phyloP scores from a whole-genome alignment of 2,888 invertebrate genomes.

The Brassicogethes aeneus region DNA sequence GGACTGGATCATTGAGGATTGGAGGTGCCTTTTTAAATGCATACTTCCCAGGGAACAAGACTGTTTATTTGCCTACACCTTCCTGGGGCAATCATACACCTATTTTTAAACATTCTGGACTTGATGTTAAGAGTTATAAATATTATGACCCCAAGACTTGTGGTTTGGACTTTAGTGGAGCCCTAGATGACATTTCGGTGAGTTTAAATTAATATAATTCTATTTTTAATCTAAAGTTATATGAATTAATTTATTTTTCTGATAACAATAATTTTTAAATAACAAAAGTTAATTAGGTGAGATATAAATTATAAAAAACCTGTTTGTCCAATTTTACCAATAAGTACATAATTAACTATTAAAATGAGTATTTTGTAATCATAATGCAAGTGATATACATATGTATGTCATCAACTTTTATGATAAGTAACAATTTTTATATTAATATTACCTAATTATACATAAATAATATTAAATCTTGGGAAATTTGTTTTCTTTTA shows the following conservation, averaged over 20 bases:
- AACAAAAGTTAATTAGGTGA: background rate
- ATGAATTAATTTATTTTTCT: background rate
- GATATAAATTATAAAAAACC: background rate
- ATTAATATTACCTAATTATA: too few relatives aligned
- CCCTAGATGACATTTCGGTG: conserved; percentile 79
- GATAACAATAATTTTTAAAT: background rate
- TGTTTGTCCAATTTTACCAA: too few relatives aligned
- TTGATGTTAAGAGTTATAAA: conserved; percentile 81
- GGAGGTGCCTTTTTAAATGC: conserved; percentile 81
- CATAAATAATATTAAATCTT: too few relatives aligned
- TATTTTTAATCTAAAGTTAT: conserved; percentile 3
- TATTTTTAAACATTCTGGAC: conserved; percentile 80
- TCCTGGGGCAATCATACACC: conserved; percentile 99
- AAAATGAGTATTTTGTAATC: too few relatives aligned
- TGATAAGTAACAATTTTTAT: too few relatives aligned
- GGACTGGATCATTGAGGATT: conserved; percentile 92
- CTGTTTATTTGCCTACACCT: conserved; percentile 81
- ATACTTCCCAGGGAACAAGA: conserved; percentile 72
- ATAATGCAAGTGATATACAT: too few relatives aligned
- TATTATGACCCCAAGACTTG: conserved; percentile 92
- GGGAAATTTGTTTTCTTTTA: too few relatives aligned
- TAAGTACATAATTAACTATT: too few relatives aligned
- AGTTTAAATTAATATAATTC: too few relatives aligned
- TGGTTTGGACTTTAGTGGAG: conserved; percentile 86
- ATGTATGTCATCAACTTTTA: too few relatives aligned